Conservation (phyloP, 2,888 invertebrate genomes). For the Cantharis rustica region DNA sequence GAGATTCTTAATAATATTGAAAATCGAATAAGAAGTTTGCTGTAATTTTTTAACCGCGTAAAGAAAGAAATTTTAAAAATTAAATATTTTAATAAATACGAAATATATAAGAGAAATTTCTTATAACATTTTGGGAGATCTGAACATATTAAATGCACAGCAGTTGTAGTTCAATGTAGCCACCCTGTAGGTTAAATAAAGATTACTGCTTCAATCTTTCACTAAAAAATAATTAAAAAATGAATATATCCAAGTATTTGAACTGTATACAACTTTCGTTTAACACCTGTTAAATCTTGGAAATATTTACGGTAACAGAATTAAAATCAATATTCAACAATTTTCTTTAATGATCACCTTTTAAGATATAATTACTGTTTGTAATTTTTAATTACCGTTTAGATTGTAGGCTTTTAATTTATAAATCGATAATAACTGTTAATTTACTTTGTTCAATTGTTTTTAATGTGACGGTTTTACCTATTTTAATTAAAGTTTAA, state of each 20-base stretch:
- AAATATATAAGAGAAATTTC: too few relatives aligned
- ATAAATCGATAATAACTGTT: slow-evolving; percentile 13
- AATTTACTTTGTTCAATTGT: background rate
- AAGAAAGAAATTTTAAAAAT: too few relatives aligned
- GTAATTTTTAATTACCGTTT: slow-evolving; percentile 36
- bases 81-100: too few relatives aligned
- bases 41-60: too few relatives aligned
- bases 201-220: too few relatives aligned
- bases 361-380: slow-evolving; percentile 30
- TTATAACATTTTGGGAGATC: too few relatives aligned
- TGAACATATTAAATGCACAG: too few relatives aligned
- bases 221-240: background rate
- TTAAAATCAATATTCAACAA: slow-evolving; percentile 20
- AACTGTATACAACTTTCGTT: background rate
- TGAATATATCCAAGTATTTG: background rate
- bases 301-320: slow-evolving; percentile 15
- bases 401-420: slow-evolving; percentile 30
- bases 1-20: too few relatives aligned
- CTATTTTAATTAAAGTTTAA: background rate
- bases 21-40: too few relatives aligned
- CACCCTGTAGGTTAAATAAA: too few relatives aligned
- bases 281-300: slow-evolving; percentile 14
- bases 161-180: too few relatives aligned
- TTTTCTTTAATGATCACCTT: slow-evolving; percentile 31
- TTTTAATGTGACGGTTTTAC: background rate